Evolutionary conservation across 2,888 invertebrate species (phyloP).

Genomic region (Ennomos erosarius): DNA sequence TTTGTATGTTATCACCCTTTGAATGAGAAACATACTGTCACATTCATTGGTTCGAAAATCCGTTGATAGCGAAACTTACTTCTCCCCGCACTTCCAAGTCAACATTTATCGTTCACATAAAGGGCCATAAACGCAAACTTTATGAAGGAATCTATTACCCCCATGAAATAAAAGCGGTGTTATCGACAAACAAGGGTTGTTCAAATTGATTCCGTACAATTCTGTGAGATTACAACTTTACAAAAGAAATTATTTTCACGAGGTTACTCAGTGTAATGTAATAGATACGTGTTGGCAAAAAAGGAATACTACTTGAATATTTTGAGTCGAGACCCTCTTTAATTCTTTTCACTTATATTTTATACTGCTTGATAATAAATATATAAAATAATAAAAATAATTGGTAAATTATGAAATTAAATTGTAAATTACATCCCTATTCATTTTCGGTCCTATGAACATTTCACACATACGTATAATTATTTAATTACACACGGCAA

Average conservation of each 20-base stretch:
- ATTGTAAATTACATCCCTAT: too few relatives aligned
- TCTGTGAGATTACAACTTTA: conserved; percentile 26
- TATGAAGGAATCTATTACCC: conserved; percentile 40
- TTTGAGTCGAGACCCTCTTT: too few relatives aligned
- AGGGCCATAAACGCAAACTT: conserved; percentile 41
- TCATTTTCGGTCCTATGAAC: too few relatives aligned
- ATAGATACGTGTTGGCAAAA: conserved; percentile 12
- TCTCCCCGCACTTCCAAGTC: conserved; percentile 14
- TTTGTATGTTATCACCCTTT: neutral
- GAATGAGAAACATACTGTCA: conserved; percentile 18
- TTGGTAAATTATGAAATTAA: too few relatives aligned
- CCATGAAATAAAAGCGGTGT: conserved; percentile 41
- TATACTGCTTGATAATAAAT: too few relatives aligned
- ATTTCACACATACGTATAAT: too few relatives aligned
- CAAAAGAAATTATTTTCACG: conserved; percentile 28
- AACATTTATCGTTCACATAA: conserved; percentile 32
- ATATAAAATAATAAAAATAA: too few relatives aligned
- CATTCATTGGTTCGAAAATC: conserved; percentile 16
- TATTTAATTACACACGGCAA: too few relatives aligned
- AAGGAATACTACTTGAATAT: neutral
- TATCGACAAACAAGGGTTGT: conserved; percentile 40
- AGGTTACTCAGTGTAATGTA: conserved; percentile 13
- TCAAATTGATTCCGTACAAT: conserved; percentile 37
- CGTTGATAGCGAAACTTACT: conserved; percentile 12
- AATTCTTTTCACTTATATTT: too few relatives aligned